These are phyloP conservation scores for Mormoops blainvillei DNA, from an alignment of 2,113 vertebrate genomes.

Conservation along the genomic window DNA sequence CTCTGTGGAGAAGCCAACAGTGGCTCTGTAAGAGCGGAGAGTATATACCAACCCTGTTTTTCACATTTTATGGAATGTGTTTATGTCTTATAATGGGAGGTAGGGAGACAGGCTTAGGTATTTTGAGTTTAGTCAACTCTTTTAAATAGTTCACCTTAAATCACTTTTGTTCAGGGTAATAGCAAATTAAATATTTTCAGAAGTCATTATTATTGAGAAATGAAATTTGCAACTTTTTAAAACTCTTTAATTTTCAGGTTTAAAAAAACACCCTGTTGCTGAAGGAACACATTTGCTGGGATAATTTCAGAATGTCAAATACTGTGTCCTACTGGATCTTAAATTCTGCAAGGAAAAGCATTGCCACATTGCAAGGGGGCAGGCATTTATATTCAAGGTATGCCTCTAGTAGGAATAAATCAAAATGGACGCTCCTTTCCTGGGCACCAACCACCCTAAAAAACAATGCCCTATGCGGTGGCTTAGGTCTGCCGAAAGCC, in stretches of 20 bases:
- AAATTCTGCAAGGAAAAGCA: slow-evolving; percentile 72
- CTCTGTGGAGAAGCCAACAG: background rate
- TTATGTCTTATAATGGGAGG: background rate
- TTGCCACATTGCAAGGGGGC: slow-evolving; percentile 64
- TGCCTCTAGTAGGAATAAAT: slow-evolving; percentile 59
- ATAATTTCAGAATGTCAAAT: slow-evolving; percentile 78
- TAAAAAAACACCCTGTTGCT: background rate
- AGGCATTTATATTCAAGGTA: slow-evolving; percentile 74
- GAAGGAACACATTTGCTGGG: background rate
- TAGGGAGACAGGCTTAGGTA: background rate
- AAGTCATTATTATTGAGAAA: slow-evolving; percentile 22
- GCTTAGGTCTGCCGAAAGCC: slow-evolving; percentile 59
- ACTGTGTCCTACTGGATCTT: slow-evolving; percentile 79
- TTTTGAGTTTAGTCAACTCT: slow-evolving; percentile 11
- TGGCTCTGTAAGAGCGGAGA: background rate
- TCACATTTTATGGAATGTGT: background rate
- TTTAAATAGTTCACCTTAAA: background rate
- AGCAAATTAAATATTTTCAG: background rate
- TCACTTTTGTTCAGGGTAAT: background rate
- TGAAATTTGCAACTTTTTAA: slow-evolving; percentile 18
- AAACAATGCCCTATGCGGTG: background rate
- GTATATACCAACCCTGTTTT: background rate
- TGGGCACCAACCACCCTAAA: background rate
- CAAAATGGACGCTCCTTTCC: slow-evolving; percentile 69
- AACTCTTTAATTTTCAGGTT: slow-evolving; percentile 65